Base-by-base conservation (phyloP, 2,797 vertebrate species). In the Molossus molossus region DNA sequence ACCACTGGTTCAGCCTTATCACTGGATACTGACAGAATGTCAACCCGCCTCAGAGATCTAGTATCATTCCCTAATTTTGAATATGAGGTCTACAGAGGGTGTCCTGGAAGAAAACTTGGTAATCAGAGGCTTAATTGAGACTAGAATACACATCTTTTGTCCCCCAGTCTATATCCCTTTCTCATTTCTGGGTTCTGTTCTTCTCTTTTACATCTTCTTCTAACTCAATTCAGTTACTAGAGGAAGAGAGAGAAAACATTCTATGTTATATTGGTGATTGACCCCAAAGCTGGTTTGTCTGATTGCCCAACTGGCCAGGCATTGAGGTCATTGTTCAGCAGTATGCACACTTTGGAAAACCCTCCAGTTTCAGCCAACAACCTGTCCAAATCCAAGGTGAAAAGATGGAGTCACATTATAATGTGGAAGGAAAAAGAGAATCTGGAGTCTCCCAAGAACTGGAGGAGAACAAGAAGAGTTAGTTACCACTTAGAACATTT, bases 371-470 rank as follows among this genome's bases (percentile, higher is more conserved):
- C 81, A 85, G 37, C 15, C n/a, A 55, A 40, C 1, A 53, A n/a
- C 12, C 60, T 62, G 27, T 40, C 55, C 27, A 81, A 48, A 65
- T 27, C 48, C 45, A 23, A 90, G 27, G 50, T 25, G 1, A 10
- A 33, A 79, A 4, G 17, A 15, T 48, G 69, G 79, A 93, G 40
- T 48, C 62, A 14, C 48, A 57, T 55, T 94, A 67, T 45, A 17
- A 18, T 7, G 7, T 65, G 37, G 92, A 84, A 76, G 11, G 89
- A 27, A 88, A 87, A 55, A 84, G 79, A 79, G 15, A 91, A 73
- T 17, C 45, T 4, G n/a, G 50, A 73, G 48, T 20, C 11, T 27
- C 13, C 23, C 48, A 33, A 77, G 57, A 77, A 53, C 33, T 79
- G 64, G 73, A 75, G 29, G 57, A 33, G 67, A 82, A 60, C 37